A percentile compares a stretch with the other conserved stretches of the same genome.
These are phyloP conservation scores for Morbakka virulenta DNA, from an alignment of 30 jellyfish, hydroid and myxozoan genomes.

Conservation along the genomic window DNA sequence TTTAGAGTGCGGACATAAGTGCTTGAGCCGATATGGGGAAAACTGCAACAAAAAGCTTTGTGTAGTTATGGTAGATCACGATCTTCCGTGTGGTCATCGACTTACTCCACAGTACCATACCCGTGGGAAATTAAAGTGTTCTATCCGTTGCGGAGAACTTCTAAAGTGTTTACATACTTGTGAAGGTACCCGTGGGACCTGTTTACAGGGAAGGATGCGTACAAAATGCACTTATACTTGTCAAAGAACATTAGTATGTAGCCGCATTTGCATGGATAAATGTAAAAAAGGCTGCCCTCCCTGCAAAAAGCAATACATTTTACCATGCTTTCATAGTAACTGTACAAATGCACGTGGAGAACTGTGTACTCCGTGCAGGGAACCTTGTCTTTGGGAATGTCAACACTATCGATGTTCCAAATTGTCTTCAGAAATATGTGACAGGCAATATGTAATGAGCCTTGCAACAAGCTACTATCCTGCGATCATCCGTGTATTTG, in stretches of 20 bases:
- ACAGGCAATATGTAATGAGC: too few relatives aligned
- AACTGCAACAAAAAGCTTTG: too few relatives aligned
- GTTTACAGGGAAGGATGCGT: constrained; percentile 56
- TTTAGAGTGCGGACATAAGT: too few relatives aligned
- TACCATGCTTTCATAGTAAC: constrained; percentile 6
- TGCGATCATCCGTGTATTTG: constrained; percentile 62
- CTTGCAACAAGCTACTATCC: constrained; percentile 39
- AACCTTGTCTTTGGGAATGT: constrained; percentile 37
- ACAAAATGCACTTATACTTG: constrained; percentile 39
- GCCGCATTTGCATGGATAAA: constrained; percentile 31
- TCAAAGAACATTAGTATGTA: constrained; percentile 17
- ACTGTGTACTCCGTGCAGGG: constrained; percentile 25
- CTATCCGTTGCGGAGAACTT: constrained; percentile 8
- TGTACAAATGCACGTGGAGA: constrained; percentile 30
- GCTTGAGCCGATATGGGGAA: too few relatives aligned
- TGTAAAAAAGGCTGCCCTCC: constrained; percentile 61
- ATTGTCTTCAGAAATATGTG: constrained; percentile 47
- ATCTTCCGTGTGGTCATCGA: too few relatives aligned
- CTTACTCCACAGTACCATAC: too few relatives aligned
- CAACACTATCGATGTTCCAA: constrained; percentile 29
- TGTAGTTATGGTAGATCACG: too few relatives aligned
- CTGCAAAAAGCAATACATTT: constrained; percentile 22
- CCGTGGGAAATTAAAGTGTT: too few relatives aligned
- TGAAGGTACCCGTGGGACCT: constrained; percentile 45
- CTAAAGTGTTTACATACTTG: constrained; percentile 76